Base-by-base conservation (phyloP, 2,888 invertebrate genomes). In the Andricus curvator region DNA sequence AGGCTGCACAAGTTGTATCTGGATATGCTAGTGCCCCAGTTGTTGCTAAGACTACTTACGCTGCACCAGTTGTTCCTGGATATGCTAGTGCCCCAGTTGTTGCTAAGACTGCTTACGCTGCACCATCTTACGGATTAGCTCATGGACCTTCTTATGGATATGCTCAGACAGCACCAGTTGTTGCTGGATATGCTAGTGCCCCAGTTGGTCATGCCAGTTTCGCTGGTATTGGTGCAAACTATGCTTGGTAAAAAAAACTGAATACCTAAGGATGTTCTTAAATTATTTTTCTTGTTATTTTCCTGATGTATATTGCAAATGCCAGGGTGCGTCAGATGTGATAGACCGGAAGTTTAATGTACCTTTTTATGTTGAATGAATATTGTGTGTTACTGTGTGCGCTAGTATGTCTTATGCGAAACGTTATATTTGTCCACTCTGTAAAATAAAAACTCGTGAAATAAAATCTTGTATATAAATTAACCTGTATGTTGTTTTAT, bases 151-250 rank as follows among this genome's bases (percentile, higher is more conserved):
- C 56, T n/a, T 3, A 60, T 60, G 56, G n/a, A 56, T 56, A 56
- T 13, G 15, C 25, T 62, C 25, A 62, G 4, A 15, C 62, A 15
- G 25, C 76, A 67, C 81, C 83, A 78, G 77, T 62, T 25, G 62
- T 25, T 25, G 15, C 25, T 62, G 70, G 82, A 70, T 83, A 86
- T 64, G 85, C 86, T 9, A 81, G 83, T n/a, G 81, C 87, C 0
- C 86, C 88, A 1, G 78, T 88, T 15, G 85, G 83, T 1, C 88
- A 89, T 80, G 82, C 88, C 17, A 82, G 84, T 66, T 89, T 90
- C 86, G 79, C 77, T 60, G 88, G 90, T 56, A 78, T 88, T 56
- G 90, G 90, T 44, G 83, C 89, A 76, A 87, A 84, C 82, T 90
- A 90, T 80, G 74, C 88, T 44, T 90, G 90, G 90, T 90, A 89